A percentile compares a stretch with the other conserved stretches of the same genome.
Conservation (phyloP, 1,140 invertebrate genomes). For the Portunus trituberculatus region DNA sequence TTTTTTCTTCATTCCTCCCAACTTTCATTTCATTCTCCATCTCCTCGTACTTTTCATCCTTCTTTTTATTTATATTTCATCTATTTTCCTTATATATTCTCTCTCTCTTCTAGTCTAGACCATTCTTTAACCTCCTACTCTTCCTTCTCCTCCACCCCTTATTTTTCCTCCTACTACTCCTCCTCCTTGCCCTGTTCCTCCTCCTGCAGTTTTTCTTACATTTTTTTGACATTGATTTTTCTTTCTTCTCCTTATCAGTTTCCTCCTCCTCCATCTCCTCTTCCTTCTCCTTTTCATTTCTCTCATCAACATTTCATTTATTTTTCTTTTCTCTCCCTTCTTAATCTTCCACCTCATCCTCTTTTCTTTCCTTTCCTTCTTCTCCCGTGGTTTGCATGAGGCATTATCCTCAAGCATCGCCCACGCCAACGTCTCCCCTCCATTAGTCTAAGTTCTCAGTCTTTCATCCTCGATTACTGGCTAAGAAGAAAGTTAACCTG, state of each 20-base stretch:
- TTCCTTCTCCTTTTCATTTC: neutral
- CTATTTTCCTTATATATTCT: neutral
- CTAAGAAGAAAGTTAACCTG: neutral
- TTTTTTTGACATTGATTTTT: neutral
- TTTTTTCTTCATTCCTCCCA: too few species aligned
- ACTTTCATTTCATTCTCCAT: neutral
- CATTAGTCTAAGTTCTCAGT: neutral
- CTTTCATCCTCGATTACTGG: neutral
- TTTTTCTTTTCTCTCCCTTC: neutral
- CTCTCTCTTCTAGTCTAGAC: neutral
- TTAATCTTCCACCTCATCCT: neutral
- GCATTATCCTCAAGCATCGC: neutral
- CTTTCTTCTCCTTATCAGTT: too few species aligned
- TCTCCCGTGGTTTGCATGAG: neutral
- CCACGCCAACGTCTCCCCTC: neutral
- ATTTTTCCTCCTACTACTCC: neutral
- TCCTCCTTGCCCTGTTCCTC: too few species aligned
- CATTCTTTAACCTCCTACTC: neutral
- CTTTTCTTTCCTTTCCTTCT: neutral
- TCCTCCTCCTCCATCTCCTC: too few species aligned
- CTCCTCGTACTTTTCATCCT: neutral
- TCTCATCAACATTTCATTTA: neutral
- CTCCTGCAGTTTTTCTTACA: neutral
- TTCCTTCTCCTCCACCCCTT: neutral
- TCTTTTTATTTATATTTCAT: too few species aligned